These are phyloP conservation scores for Pimpla rufipes DNA, from an alignment of 2,888 invertebrate species.

Conservation along the genomic window DNA sequence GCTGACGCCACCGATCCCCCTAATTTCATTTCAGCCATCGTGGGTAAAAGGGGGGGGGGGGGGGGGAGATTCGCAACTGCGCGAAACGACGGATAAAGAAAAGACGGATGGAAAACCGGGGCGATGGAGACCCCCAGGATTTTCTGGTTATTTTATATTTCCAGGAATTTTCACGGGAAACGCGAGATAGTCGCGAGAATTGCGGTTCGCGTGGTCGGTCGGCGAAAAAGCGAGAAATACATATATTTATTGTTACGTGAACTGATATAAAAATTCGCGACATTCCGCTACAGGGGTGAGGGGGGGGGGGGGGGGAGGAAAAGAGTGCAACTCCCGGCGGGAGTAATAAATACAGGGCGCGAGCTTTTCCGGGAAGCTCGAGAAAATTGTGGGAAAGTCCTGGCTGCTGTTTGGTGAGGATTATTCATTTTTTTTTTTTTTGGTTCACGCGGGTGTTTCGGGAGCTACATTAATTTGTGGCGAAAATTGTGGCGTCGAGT, in stretches of 20 bases:
- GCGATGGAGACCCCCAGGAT: slow-evolving; percentile 57
- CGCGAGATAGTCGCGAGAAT: slow-evolving; percentile 30
- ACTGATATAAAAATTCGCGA: too few species aligned
- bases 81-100: slow-evolving; percentile 30
- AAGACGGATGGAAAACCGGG: slow-evolving; percentile 26
- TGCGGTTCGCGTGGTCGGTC: background rate
- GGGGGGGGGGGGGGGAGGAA: too few species aligned
- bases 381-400: too few species aligned
- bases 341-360: too few species aligned
- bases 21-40: slow-evolving; percentile 78
- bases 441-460: too few species aligned
- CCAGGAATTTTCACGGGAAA: slow-evolving; percentile 63
- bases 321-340: too few species aligned
- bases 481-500: too few species aligned
- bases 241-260: background rate
- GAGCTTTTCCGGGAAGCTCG: too few species aligned
- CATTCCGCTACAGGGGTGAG: background rate
- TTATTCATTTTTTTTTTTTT: too few species aligned
- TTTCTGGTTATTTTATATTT: slow-evolving; percentile 67
- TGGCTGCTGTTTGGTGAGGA: too few species aligned
- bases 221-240: background rate
- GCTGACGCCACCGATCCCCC: slow-evolving; percentile 82
- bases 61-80: slow-evolving; percentile 43
- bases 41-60: too few species aligned
- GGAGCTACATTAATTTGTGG: too few species aligned